A percentile compares a stretch with the other conserved stretches of the same genome.
These are phyloP conservation scores for Pyrrhura leucotis DNA, from an alignment of 2,797 vertebrate genomes.

Conservation along the genomic window DNA sequence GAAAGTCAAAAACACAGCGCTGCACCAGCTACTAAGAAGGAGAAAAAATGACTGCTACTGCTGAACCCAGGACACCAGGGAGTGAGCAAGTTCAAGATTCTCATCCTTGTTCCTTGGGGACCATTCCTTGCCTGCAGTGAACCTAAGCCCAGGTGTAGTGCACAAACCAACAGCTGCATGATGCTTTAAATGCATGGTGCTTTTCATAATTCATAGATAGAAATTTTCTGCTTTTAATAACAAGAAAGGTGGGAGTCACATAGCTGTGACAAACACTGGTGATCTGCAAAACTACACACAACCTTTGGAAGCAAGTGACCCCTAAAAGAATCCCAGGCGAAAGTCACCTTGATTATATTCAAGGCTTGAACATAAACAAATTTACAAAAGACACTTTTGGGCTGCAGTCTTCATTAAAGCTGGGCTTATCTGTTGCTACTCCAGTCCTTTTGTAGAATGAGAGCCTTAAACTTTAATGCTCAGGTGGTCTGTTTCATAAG, in stretches of 20 bases:
- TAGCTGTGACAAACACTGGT: not conserved
- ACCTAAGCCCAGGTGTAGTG: not conserved
- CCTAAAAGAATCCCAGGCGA: not conserved
- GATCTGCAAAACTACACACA: not conserved
- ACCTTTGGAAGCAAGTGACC: not conserved
- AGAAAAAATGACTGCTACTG: too few relatives aligned
- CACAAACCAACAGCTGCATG: not conserved
- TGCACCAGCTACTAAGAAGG: too few relatives aligned
- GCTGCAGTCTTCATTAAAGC: not conserved
- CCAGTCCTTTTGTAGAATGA: not conserved
- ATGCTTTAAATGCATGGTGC: not conserved
- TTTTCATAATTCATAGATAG: not conserved
- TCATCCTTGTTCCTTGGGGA: not conserved
- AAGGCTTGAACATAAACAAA: not conserved
- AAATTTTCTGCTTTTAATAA: not conserved
- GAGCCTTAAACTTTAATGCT: not conserved
- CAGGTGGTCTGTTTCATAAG: not conserved
- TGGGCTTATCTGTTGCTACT: not conserved
- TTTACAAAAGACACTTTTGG: not conserved
- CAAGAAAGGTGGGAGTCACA: not conserved
- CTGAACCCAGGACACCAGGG: too few relatives aligned
- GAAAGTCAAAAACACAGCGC: too few relatives aligned
- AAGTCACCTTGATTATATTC: not conserved
- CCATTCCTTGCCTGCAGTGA: rapidly evolving
- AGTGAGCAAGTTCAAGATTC: not conserved